phyloP scores from a whole-genome alignment of 2,113 vertebrate species.

The Brachyhypopomus occidentalis region DNA sequence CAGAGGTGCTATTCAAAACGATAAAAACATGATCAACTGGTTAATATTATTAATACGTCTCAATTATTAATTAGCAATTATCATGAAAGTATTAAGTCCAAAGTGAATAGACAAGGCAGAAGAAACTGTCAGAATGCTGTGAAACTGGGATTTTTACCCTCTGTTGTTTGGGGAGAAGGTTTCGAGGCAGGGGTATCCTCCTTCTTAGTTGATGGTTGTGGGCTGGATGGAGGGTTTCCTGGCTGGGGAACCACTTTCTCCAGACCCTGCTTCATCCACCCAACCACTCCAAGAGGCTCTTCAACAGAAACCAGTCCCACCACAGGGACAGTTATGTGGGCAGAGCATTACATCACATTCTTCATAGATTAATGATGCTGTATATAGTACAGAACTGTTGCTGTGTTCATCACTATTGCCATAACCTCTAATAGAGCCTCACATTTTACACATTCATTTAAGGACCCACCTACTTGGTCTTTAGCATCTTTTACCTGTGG shows the following conservation, averaged over 20 bases:
- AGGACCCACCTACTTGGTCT: slow-evolving; percentile 63
- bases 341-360: neutral
- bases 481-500: slow-evolving; percentile 53
- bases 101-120: no score
- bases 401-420: neutral
- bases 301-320: slow-evolving; percentile 45
- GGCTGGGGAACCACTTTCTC: slow-evolving; percentile 74
- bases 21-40: no score
- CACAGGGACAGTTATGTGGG: slow-evolving; percentile 47
- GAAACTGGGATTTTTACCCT: no score
- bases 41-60: no score
- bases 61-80: no score
- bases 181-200: slow-evolving; percentile 16
- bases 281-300: slow-evolving; percentile 45
- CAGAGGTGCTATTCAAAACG: no score
- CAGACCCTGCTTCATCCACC: slow-evolving; percentile 68
- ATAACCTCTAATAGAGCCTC: neutral
- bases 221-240: slow-evolving; percentile 31
- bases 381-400: neutral
- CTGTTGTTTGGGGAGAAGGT: no score
- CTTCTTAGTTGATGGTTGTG: slow-evolving; percentile 4
- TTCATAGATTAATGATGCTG: neutral
- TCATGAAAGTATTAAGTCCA: no score
- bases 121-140: no score
- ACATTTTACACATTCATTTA: neutral